A percentile compares a stretch with the other conserved stretches of the same genome.
Conservation (phyloP, 2,888 invertebrate species). For the Coelogynopora nodosa region DNA sequence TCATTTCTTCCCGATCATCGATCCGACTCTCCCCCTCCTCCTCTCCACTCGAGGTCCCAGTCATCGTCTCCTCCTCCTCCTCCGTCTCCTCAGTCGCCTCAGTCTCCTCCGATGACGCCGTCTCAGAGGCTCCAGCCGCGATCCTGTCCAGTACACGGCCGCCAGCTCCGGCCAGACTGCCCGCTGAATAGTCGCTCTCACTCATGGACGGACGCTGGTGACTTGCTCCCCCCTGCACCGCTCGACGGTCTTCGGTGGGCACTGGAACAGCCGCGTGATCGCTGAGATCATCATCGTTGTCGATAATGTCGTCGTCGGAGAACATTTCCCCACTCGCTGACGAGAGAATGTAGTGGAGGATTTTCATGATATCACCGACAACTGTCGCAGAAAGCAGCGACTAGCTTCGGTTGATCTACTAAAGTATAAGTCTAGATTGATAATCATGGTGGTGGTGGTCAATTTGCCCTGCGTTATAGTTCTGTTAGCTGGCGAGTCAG, state of each 20-base stretch:
- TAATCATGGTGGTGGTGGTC: no score
- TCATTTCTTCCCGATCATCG: neutral
- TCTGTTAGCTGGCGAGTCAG: no score
- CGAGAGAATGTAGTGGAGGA: neutral
- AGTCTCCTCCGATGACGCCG: neutral
- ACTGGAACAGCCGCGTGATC: neutral
- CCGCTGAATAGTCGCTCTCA: neutral
- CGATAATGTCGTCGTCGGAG: neutral
- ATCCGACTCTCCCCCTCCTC: neutral
- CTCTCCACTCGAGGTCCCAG: neutral
- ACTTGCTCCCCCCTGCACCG: neutral
- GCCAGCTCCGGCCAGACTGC: neutral
- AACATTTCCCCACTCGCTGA: neutral
- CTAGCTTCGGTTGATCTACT: no score
- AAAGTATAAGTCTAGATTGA: no score
- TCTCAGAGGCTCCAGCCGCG: neutral
- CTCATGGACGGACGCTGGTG: neutral
- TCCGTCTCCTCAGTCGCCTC: neutral
- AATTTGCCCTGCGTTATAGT: no score
- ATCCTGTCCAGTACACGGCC: neutral
- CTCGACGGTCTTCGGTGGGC: neutral
- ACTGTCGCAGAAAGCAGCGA: no score
- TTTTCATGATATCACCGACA: no score
- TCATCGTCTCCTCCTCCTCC: neutral
- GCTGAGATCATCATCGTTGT: neutral